phyloP scores from a whole-genome alignment of 2,888 invertebrate species.

The Microctonus aethiopoides region DNA sequence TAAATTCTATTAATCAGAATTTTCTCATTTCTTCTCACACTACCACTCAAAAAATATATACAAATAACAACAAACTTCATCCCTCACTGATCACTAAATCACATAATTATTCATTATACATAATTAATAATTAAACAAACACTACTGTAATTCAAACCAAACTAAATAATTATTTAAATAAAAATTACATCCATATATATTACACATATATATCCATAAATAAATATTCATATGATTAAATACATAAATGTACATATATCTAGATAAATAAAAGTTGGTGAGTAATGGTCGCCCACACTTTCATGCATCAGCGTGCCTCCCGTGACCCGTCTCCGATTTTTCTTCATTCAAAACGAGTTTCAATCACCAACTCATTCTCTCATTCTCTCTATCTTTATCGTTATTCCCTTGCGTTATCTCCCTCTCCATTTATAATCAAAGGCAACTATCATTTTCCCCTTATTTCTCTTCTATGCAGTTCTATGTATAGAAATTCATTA shows the following conservation, averaged over 20 bases:
- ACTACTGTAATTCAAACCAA: too few relatives aligned
- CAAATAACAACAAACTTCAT: too few relatives aligned
- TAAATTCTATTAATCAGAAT: neutral
- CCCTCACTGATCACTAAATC: too few relatives aligned
- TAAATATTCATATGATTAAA: neutral
- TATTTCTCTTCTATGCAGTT: conserved; percentile 46
- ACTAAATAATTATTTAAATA: too few relatives aligned
- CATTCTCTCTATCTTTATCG: too few relatives aligned
- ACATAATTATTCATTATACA: too few relatives aligned
- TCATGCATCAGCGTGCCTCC: neutral
- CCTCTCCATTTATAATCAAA: conserved; percentile 9
- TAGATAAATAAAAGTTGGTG: neutral
- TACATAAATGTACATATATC: neutral
- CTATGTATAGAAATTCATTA: conserved; percentile 36
- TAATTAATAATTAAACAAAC: too few relatives aligned
- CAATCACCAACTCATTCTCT: conserved; percentile 50
- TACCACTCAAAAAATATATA: neutral
- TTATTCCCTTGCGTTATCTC: neutral
- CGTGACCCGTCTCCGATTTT: conserved; percentile 27
- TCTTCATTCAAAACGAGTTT: conserved; percentile 51
- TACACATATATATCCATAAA: neutral
- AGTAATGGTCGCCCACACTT: conserved; percentile 11
- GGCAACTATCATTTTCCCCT: conserved; percentile 44
- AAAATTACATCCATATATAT: too few relatives aligned
- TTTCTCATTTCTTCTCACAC: neutral